Base-by-base conservation (phyloP, 2,888 invertebrate species). In the Achlya flavicornis region DNA sequence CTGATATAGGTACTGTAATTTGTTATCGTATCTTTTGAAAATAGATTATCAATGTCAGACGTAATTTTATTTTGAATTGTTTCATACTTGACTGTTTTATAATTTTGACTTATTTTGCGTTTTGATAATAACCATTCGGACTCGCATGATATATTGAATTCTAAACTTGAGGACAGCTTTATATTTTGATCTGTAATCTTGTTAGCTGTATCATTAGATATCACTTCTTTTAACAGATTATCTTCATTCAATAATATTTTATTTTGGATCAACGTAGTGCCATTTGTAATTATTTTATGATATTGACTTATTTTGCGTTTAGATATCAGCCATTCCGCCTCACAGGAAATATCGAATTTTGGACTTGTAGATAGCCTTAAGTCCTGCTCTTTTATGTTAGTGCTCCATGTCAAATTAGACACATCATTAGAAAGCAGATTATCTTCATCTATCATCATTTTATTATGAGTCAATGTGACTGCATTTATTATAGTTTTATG, bases 61-160 rank as follows among this genome's bases (percentile, higher is more conserved):
- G 48, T 35, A 35, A 38, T 38, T 57, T 38, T 57, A 53, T 57
- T 48, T 38, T 19, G 33, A 57, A 14, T 38, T 57, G 19, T 12
- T 62, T n/a, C 10, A 57, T 53, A 8, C 19, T 6, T 62, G 14
- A 57, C 16, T 41, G 14, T 57, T 14, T 62, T 57, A 26, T 57
- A 26, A 57, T 53, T 7, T 62, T 62, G 6, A 57, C 38, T 62
- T 38, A 61, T 43, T 33, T 66, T 43, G 46, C 48, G 53, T 14
- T 70, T 70, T 16, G 64, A 66, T 33, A 53, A 11, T 16, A 66
- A 62, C 75, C 72, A 73, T 48, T 75, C 73, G 63, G 66, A 65
- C 16, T 66, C 26, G 32, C 69, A 68, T 11, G 35, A 57, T 32
- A 14, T 32, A 32, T 5, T 16, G 12, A 12, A 26, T 14, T 19